Evolutionary conservation across 2,797 vertebrate genomes (phyloP).

Genomic region (Prunella strophiata): DNA sequence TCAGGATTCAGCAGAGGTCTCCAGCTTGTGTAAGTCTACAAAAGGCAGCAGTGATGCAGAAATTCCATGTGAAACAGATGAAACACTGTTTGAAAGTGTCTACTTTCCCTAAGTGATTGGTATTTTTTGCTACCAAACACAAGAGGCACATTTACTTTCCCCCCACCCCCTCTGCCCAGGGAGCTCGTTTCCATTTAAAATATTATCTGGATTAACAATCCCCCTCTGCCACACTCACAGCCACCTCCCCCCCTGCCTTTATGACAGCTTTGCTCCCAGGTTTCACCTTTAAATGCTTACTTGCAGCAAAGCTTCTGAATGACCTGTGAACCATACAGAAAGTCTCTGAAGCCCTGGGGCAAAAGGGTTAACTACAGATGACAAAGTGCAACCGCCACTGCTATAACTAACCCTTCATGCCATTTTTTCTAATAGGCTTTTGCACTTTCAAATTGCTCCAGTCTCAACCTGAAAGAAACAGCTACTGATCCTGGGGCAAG

Average conservation of each 20-base stretch:
- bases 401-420: conserved; percentile 69
- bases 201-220: background rate
- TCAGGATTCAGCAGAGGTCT: background rate
- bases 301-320: background rate
- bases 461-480: conserved; percentile 64
- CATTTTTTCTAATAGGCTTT: conserved; percentile 71
- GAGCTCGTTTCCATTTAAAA: background rate
- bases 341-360: conserved; percentile 33
- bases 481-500: conserved; percentile 61
- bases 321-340: conserved; percentile 55
- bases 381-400: conserved; percentile 53
- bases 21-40: background rate
- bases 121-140: background rate
- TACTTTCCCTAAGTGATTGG: background rate
- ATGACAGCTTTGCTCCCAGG: background rate
- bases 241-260: background rate
- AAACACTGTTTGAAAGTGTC: background rate
- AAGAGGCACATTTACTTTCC: background rate
- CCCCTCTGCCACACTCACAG: background rate
- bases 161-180: fast-evolving
- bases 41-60: background rate
- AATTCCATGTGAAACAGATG: background rate
- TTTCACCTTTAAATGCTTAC: conserved; percentile 30
- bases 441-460: conserved; percentile 66
- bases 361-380: conserved; percentile 69